Conservation (phyloP, 23 tunicate species). For the Halocynthia aurantium region DNA sequence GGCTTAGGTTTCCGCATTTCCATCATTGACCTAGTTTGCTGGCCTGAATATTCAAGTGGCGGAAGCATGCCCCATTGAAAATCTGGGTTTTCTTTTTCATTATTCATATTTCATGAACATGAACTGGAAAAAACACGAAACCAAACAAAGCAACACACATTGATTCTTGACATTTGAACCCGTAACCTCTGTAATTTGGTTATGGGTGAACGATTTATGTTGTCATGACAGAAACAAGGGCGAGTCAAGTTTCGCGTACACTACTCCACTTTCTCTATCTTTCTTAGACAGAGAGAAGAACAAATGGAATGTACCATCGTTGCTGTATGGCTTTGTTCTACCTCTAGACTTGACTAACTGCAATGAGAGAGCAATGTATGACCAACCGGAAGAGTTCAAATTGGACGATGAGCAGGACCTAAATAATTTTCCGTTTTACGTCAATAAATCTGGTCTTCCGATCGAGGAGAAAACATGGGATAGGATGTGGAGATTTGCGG, state of each 20-base stretch:
- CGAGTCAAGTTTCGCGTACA: too few relatives aligned
- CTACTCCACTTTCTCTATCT: not conserved
- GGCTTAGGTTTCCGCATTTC: conserved; percentile 52
- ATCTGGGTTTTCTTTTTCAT: not conserved
- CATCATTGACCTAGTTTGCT: conserved; percentile 44
- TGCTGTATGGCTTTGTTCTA: not conserved
- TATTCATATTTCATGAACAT: not conserved
- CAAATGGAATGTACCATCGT: not conserved
- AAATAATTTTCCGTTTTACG: conserved; percentile 42
- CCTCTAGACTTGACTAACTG: not conserved
- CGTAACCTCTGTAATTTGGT: too few relatives aligned
- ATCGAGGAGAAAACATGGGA: conserved; percentile 79
- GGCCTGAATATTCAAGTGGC: conserved; percentile 26
- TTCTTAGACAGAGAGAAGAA: not conserved
- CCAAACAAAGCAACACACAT: not conserved
- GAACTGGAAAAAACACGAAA: not conserved
- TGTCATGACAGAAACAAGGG: too few relatives aligned
- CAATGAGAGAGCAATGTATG: not conserved
- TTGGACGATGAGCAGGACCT: conserved; percentile 28
- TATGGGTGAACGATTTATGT: too few relatives aligned
- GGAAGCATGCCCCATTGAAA: conserved; percentile 37
- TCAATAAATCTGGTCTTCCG: conserved; percentile 84
- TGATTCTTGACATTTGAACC: not conserved
- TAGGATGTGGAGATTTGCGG: conserved; percentile 72
- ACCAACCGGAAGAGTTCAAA: conserved; percentile 2